Conservation (phyloP, 2,888 invertebrate genomes). For the Chrysodeixis includens region DNA sequence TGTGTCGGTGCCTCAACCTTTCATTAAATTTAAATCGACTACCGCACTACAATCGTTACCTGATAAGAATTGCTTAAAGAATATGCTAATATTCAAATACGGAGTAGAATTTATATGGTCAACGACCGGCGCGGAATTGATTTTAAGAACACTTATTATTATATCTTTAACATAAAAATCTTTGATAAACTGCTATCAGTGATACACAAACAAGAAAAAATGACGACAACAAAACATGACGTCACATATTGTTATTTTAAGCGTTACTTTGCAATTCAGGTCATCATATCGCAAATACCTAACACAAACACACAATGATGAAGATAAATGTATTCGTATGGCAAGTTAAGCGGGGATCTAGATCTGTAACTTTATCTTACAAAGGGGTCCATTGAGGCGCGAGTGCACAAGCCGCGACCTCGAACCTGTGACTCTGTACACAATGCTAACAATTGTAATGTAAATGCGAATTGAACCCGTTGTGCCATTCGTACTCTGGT, state of each 20-base stretch:
- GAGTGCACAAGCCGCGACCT: slow-evolving; percentile 76
- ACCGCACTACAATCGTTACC: slow-evolving; percentile 60
- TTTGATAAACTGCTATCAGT: slow-evolving; percentile 23
- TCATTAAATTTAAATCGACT: slow-evolving; percentile 65
- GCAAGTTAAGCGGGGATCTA: slow-evolving; percentile 32
- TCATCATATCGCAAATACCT: slow-evolving; percentile 21
- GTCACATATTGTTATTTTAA: slow-evolving; percentile 17
- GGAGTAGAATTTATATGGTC: slow-evolving; percentile 56
- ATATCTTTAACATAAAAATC: slow-evolving; percentile 25
- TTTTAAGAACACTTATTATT: slow-evolving; percentile 31
- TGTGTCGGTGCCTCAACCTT: slow-evolving; percentile 61
- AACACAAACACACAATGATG: slow-evolving; percentile 10
- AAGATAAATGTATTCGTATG: slow-evolving; percentile 30
- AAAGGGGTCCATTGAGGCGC: slow-evolving; percentile 67
- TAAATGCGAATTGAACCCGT: slow-evolving; percentile 78
- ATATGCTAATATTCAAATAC: slow-evolving; percentile 55
- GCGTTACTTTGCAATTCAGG: slow-evolving; percentile 30
- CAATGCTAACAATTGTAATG: slow-evolving; percentile 84
- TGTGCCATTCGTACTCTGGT: slow-evolving; percentile 73
- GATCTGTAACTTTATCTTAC: slow-evolving; percentile 54
- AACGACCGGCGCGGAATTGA: slow-evolving; percentile 58
- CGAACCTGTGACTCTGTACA: slow-evolving; percentile 85
- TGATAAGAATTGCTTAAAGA: slow-evolving; percentile 63
- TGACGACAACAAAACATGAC: slow-evolving; percentile 30
- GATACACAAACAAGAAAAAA: slow-evolving; percentile 34